phyloP scores from a whole-genome alignment of 2,113 vertebrate species.

The Anthoscopus minutus region DNA sequence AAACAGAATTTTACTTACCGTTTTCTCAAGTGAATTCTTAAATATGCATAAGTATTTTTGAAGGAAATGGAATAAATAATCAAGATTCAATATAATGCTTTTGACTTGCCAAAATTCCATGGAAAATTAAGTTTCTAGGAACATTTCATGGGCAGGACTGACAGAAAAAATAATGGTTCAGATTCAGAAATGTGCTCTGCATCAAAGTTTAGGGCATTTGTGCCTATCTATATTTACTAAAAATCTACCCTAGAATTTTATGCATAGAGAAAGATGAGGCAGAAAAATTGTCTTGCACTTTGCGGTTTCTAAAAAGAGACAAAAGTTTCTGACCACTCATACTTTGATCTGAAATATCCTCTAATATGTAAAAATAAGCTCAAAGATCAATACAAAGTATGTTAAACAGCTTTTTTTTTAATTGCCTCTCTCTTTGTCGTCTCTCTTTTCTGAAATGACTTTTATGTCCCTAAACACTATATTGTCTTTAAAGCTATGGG shows the following conservation, averaged over 20 bases:
- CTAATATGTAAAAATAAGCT: fast-evolving
- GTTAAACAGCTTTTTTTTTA: not conserved
- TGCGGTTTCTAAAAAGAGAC: not conserved
- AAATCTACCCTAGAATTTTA: not conserved
- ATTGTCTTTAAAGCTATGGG: not conserved
- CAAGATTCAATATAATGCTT: not conserved
- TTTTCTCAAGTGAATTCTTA: not conserved
- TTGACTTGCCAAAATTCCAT: not conserved
- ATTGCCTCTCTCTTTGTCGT: not conserved
- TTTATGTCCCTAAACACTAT: not conserved
- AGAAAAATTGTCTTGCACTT: not conserved
- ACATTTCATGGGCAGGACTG: not conserved
- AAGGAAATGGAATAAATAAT: not conserved
- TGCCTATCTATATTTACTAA: not conserved
- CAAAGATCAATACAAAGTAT: not conserved
- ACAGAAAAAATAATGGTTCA: not conserved
- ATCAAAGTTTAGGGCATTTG: not conserved
- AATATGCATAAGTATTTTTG: not conserved
- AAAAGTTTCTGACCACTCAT: not conserved
- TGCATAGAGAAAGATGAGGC: not conserved
- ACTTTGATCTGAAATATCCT: not conserved
- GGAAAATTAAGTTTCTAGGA: not conserved
- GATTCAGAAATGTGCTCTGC: not conserved
- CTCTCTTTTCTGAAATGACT: not conserved
- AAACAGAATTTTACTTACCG: not conserved